Evolutionary conservation across 2,888 invertebrate species (phyloP), one percentile per base, ranked within the genome.

Genomic region (Chalcis sispes): DNA sequence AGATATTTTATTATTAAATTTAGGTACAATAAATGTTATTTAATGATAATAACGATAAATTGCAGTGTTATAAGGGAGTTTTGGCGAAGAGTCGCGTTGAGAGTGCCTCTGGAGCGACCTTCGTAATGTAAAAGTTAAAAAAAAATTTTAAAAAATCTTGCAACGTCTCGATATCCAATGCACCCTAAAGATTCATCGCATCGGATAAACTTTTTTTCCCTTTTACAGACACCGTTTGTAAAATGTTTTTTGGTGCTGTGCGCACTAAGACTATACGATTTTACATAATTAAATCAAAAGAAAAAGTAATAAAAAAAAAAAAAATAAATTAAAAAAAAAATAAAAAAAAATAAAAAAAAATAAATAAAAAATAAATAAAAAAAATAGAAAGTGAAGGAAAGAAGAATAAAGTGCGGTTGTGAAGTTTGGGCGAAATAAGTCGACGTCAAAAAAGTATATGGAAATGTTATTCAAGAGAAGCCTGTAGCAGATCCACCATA

Each of bases 1-100:
- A 86, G 84, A 79, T 85, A 86, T 85, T 86, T 86, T 86, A 85
- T 85, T 84, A 84, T 84, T 84, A 85, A 84, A 86, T 84, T 85
- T 85, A 85, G 81, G 81, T 85, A 83, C 83, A 81, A 82, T 85
- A 83, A 86, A 85, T 86, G 85, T 87, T 87, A 86, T 86, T 85
- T 86, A 86, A 86, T 85, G 78, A 77, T 85, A 83, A 86, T 84
- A 82, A 83, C 78, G 81, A 83, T 83, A 82, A 72, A 78, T 84
- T 84, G 80, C 85, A 83, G 79, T 80, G 84, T 86, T 83, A 81
- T 50, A 66, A 67, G 42, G 36, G 40, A 58, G 54, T 77, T 59
- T 59, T 67, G 56, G 74, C 42, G 54, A 29, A 65, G 27, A 58
- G 62, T 64, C 58, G 80, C 80, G 80, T 81, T 81, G 80, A 80